Evolutionary conservation across 2,888 invertebrate species (phyloP).

Genomic region (Drosophila differens): DNA sequence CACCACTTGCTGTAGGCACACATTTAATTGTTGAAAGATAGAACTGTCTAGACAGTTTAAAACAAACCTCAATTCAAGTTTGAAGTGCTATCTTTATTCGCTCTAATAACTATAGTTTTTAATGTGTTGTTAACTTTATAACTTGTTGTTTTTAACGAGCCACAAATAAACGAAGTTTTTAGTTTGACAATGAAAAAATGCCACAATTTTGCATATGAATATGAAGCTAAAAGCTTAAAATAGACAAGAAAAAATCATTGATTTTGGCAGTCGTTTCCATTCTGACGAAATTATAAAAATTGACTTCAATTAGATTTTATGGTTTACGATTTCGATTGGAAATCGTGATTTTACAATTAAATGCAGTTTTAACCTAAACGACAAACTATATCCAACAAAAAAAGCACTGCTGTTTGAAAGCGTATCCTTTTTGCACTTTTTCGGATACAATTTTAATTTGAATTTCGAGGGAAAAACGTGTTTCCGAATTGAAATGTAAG

Average conservation of each 20-base stretch:
- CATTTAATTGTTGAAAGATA: slow-evolving; percentile 1
- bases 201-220: neutral
- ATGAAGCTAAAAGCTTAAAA: neutral
- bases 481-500: neutral
- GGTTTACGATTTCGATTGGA: neutral
- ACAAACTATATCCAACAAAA: neutral
- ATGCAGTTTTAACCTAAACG: neutral
- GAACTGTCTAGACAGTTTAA: slow-evolving; percentile 7
- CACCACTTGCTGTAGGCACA: neutral
- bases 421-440: too few species aligned
- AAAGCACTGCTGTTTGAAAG: too few species aligned
- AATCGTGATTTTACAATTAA: neutral
- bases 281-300: neutral
- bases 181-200: neutral
- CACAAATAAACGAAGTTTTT: neutral
- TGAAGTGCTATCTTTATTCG: slow-evolving; percentile 2
- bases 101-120: neutral
- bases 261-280: neutral
- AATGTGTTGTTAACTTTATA: slow-evolving; percentile 2
- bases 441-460: too few species aligned
- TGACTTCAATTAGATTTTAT: neutral
- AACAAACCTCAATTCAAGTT: neutral
- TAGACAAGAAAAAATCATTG: neutral
- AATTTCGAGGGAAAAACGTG: too few species aligned
- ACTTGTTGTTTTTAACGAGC: neutral